Evolutionary conservation across 2,113 vertebrate genomes (phyloP), one percentile per base, ranked within the genome.

Genomic region (Lophochroa leadbeateri): DNA sequence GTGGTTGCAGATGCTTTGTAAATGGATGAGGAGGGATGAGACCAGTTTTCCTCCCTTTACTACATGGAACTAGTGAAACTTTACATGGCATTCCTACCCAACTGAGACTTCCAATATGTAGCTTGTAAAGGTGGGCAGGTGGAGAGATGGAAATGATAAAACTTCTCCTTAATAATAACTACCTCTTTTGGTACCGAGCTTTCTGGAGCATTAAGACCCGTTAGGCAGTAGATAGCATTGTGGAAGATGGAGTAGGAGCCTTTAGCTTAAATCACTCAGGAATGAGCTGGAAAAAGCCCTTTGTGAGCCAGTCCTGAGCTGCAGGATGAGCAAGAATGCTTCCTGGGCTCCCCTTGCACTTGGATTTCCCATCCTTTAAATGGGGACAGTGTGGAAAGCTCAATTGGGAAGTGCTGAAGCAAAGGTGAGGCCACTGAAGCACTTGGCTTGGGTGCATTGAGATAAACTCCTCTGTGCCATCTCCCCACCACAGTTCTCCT

Each of bases 41-140:
- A 21, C 6, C 20, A 3, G 8, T 64, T 69, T 82, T 57, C 58
- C 39, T 8, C 8, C 31, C 28, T 3, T 25, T 13, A 14, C n/a
- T 2, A 0, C 23, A 1, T 21, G 31, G 55, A 47, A 5, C 3
- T 10, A 5, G 13, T 0, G 27, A 23, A 53, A 33, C 27, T 1
- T 25, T 14, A 4, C 12, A 1, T 16, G 2, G 8, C 25, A 1
- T 46, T n/a, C 28, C 49, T 25, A 0, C 47, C 0, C 5, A 0
- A 19, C 14, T 16, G 58, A 53, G n/a, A 44, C 16, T 67, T 55
- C 39, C 19, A 9, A 1, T 11, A 4, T 3, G 3, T 16, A 2
- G 63, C 88, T 93, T 58, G 71, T 67, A 25, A 86, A 69, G 82
- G 68, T 21, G 68, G 67, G 69, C 65, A 68, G 87, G 53, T 33